A percentile compares a stretch with the other conserved stretches of the same genome.
Conservation (phyloP, 2,888 invertebrate species). For the Anaspis maculata region DNA sequence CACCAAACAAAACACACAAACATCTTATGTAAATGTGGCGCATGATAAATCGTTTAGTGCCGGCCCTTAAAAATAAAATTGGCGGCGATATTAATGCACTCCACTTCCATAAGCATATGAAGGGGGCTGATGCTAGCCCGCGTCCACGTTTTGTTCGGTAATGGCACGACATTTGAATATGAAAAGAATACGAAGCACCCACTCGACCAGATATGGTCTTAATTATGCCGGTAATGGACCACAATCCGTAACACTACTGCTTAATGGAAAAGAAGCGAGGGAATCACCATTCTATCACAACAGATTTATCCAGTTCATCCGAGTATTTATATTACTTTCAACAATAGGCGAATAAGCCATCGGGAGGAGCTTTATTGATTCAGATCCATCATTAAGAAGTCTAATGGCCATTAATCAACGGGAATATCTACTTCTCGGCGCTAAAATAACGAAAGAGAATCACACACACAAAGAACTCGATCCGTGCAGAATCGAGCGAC, state of each 20-base stretch:
- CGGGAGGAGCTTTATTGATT: too few relatives aligned
- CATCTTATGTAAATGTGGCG: neutral
- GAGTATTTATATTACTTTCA: too few relatives aligned
- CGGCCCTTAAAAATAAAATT: neutral
- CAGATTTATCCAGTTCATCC: conserved; percentile 10
- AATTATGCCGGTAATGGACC: conserved; percentile 29
- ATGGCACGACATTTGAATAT: conserved; percentile 34
- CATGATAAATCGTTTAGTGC: neutral
- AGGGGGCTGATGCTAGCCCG: neutral
- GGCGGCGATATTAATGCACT: neutral
- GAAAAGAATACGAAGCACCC: conserved; percentile 31
- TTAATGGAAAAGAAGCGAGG: conserved; percentile 17
- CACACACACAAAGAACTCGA: too few relatives aligned
- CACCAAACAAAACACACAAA: too few relatives aligned
- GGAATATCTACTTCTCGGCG: too few relatives aligned
- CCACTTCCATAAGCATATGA: neutral
- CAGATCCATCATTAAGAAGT: too few relatives aligned
- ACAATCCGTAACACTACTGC: conserved; percentile 23
- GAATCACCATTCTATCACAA: conserved; percentile 9
- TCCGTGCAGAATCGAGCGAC: conserved; percentile 1
- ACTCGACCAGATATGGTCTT: conserved; percentile 23
- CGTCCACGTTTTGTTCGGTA: conserved; percentile 14
- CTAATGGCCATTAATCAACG: too few relatives aligned
- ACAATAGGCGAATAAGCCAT: too few relatives aligned
- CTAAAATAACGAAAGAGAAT: too few relatives aligned